phyloP scores from a whole-genome alignment of 2,888 invertebrate species.

The Ptychoptera albimana region DNA sequence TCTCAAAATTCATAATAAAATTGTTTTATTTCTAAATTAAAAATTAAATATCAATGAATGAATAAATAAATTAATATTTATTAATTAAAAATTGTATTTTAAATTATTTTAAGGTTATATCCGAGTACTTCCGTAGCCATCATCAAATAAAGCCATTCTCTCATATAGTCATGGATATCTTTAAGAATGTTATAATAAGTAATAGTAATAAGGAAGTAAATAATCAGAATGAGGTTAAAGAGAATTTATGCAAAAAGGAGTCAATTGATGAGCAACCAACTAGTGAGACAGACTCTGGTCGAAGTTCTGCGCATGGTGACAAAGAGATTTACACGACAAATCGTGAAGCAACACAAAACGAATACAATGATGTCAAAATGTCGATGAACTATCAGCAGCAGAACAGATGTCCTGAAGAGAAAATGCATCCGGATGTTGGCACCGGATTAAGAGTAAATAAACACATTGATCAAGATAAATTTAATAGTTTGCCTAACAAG shows the following conservation, averaged over 20 bases:
- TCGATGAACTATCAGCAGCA: not conserved
- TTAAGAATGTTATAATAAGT: conserved; percentile 15
- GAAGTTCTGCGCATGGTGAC: conserved; percentile 11
- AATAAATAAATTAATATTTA: not conserved
- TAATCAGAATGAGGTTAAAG: not conserved
- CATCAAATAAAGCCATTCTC: conserved; percentile 41
- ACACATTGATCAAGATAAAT: no score
- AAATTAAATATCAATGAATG: not conserved
- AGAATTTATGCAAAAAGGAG: not conserved
- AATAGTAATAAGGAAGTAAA: conserved; percentile 27
- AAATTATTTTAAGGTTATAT: conserved; percentile 33
- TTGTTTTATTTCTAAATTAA: not conserved
- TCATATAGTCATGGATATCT: conserved; percentile 43
- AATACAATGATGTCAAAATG: no score
- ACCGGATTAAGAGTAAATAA: not conserved
- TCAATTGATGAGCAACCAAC: conserved; percentile 3
- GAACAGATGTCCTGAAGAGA: not conserved
- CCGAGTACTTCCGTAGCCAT: conserved; percentile 38
- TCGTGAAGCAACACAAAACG: no score
- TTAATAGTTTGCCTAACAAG: no score
- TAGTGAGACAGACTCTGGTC: conserved; percentile 14
- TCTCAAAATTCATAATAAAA: not conserved
- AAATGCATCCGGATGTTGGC: not conserved
- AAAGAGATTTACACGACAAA: conserved; percentile 3
- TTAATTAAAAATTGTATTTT: not conserved